A percentile compares a stretch with the other conserved stretches of the same genome.
Conservation (phyloP, 2,888 invertebrate genomes). For the Thymelicus sylvestris region DNA sequence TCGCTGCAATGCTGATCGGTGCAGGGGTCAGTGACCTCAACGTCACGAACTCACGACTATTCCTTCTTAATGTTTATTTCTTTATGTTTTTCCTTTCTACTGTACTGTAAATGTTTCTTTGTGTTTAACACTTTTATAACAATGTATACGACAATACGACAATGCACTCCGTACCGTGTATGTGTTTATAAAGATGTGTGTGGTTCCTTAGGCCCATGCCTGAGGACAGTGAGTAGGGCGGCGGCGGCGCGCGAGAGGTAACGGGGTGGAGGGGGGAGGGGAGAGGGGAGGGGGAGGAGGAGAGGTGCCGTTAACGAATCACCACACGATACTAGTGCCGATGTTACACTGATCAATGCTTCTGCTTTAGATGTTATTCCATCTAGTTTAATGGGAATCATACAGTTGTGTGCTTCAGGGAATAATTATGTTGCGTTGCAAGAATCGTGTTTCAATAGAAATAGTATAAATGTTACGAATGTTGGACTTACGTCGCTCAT, state of each 20-base stretch:
- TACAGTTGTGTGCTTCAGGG: too few relatives aligned
- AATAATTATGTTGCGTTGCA: too few relatives aligned
- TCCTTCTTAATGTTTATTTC: too few relatives aligned
- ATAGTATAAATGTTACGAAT: too few relatives aligned
- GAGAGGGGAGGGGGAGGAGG: constrained; percentile 14
- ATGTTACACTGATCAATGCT: background rate
- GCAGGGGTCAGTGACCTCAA: background rate
- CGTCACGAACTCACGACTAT: too few relatives aligned
- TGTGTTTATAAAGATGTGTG: constrained; percentile 17
- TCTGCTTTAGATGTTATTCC: background rate
- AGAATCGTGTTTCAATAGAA: too few relatives aligned
- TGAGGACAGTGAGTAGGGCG: constrained; percentile 50
- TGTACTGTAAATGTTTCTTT: background rate
- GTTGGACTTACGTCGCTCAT: too few relatives aligned
- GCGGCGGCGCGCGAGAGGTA: constrained; percentile 45
- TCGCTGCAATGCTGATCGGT: background rate
- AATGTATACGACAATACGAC: background rate
- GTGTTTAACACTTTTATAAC: constrained; percentile 7
- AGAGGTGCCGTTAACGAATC: constrained; percentile 19
- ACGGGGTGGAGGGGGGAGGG: constrained; percentile 36
- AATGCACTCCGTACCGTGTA: background rate
- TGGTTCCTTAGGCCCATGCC: constrained; percentile 50
- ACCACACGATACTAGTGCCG: constrained; percentile 1
- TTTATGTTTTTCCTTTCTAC: background rate
- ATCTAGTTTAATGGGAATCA: too few relatives aligned